These are phyloP conservation scores for Drosophila paranaensis DNA, from an alignment of 2,888 invertebrate genomes.

Conservation along the genomic window DNA sequence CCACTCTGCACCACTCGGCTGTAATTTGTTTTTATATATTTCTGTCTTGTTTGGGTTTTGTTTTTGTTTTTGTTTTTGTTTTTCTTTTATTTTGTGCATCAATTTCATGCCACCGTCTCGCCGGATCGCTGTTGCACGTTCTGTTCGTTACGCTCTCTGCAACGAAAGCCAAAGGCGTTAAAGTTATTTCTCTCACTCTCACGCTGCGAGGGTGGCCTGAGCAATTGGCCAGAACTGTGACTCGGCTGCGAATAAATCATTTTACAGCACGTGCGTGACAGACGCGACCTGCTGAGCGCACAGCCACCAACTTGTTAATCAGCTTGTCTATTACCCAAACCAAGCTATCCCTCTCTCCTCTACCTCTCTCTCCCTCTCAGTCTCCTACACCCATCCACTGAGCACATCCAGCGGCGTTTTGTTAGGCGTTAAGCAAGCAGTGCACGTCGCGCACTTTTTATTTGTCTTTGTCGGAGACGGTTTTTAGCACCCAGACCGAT, in stretches of 20 bases:
- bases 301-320: constrained; percentile 39
- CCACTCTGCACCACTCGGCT: constrained; percentile 1
- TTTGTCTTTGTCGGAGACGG: constrained; percentile 56
- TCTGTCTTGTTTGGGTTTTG: constrained; percentile 2
- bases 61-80: background rate
- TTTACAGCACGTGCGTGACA: constrained; percentile 59
- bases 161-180: constrained; percentile 43
- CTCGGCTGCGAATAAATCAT: constrained; percentile 47
- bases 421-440: constrained; percentile 57
- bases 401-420: constrained; percentile 25
- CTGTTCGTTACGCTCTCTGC: constrained; percentile 37
- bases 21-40: constrained; percentile 17
- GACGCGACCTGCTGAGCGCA: constrained; percentile 7
- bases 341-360: too few species aligned
- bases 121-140: constrained; percentile 30
- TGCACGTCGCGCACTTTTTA: constrained; percentile 73
- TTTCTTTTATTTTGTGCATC: constrained; percentile 23
- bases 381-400: background rate
- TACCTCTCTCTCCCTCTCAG: background rate
- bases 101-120: constrained; percentile 58
- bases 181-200: constrained; percentile 34
- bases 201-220: constrained; percentile 13
- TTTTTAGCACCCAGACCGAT: constrained; percentile 44
- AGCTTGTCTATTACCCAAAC: constrained; percentile 30
- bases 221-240: constrained; percentile 21